Percentiles rank a stretch among this genome's conserved stretches.
These are phyloP conservation scores for Papilio gigon DNA, from an alignment of 2,888 invertebrate genomes.

Conservation along the genomic window DNA sequence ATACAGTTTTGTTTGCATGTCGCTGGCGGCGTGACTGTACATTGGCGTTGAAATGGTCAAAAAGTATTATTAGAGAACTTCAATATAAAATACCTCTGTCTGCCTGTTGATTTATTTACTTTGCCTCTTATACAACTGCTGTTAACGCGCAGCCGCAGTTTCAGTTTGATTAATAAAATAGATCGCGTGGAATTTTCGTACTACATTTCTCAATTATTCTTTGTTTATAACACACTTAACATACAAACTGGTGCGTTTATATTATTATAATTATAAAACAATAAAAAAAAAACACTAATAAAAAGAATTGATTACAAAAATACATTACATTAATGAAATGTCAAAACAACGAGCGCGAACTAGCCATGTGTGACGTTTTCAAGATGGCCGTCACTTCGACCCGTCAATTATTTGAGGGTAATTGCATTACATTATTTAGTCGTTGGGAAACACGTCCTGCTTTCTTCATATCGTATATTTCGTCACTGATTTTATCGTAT, in stretches of 20 bases:
- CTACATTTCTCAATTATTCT: too few species aligned
- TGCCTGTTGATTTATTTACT: too few species aligned
- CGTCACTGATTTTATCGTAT: slow-evolving; percentile 5
- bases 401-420: slow-evolving; percentile 10
- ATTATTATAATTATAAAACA: neutral
- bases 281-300: neutral
- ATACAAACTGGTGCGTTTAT: neutral
- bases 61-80: too few species aligned
- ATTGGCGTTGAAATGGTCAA: too few species aligned
- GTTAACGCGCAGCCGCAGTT: too few species aligned
- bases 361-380: slow-evolving; percentile 26
- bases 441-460: slow-evolving; percentile 18
- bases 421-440: slow-evolving; percentile 18
- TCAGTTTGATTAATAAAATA: too few species aligned
- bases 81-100: too few species aligned
- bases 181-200: too few species aligned
- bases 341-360: slow-evolving; percentile 22
- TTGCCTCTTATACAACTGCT: too few species aligned
- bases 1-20: too few species aligned
- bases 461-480: slow-evolving; percentile 20
- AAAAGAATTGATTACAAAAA: neutral
- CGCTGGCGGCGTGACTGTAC: too few species aligned
- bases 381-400: slow-evolving; percentile 28
- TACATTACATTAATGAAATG: neutral
- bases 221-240: too few species aligned